phyloP scores from a whole-genome alignment of 2,888 invertebrate species.

The Drosophila pseudotakahashii region DNA sequence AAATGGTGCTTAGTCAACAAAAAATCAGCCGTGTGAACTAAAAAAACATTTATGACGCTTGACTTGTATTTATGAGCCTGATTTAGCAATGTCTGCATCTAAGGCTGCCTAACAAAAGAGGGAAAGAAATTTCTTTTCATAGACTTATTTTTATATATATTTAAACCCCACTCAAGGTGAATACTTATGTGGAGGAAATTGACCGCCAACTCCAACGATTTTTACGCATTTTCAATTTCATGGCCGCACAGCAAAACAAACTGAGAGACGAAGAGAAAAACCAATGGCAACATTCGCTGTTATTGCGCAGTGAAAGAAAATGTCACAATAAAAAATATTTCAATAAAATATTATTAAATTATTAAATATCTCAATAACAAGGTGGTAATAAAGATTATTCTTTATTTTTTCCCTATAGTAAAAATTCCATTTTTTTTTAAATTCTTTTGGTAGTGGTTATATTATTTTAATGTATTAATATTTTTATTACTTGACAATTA shows the following conservation, averaged over 20 bases:
- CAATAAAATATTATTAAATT: background rate
- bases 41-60: slow-evolving; percentile 65
- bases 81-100: slow-evolving; percentile 41
- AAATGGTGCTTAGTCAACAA: slow-evolving; percentile 23
- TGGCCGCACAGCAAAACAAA: slow-evolving; percentile 48
- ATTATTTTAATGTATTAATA: too few relatives aligned
- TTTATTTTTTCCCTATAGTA: too few relatives aligned
- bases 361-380: background rate
- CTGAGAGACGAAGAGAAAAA: slow-evolving; percentile 31
- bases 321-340: background rate
- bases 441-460: too few relatives aligned
- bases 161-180: slow-evolving; percentile 39
- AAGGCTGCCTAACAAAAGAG: slow-evolving; percentile 2
- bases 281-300: slow-evolving; percentile 65
- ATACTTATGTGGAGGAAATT: slow-evolving; percentile 27
- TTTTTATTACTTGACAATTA: too few relatives aligned
- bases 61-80: slow-evolving; percentile 65
- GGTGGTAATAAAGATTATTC: too few relatives aligned
- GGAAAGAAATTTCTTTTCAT: slow-evolving; percentile 24
- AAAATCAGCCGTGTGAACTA: slow-evolving; percentile 33
- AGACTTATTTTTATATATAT: slow-evolving; percentile 24
- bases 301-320: slow-evolving; percentile 13
- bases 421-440: too few relatives aligned
- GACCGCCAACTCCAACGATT: slow-evolving; percentile 58
- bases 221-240: slow-evolving; percentile 72